Conservation (phyloP, 2,113 vertebrate genomes). For the Malurus cyaneus region DNA sequence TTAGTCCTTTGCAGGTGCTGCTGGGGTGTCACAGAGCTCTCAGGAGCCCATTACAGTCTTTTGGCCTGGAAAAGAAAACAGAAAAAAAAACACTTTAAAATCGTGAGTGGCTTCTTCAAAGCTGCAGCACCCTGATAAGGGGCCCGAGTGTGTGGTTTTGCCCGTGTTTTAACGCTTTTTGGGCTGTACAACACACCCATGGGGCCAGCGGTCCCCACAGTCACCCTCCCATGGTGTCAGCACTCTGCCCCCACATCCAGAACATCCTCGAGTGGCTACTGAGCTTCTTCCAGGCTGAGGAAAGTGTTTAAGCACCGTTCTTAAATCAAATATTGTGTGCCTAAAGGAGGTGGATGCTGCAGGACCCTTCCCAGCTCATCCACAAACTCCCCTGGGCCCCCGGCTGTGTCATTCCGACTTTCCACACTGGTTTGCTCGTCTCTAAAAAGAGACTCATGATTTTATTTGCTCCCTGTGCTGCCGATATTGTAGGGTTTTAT, state of each 20-base stretch:
- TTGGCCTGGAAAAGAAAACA: background rate
- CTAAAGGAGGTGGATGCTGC: background rate
- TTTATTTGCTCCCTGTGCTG: background rate
- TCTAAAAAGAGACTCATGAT: background rate
- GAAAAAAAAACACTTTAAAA: background rate
- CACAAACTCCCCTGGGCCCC: background rate
- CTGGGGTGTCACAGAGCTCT: background rate
- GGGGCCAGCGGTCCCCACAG: background rate
- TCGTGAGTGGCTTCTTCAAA: conserved; percentile 43
- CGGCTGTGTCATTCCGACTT: background rate
- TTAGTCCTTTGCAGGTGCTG: conserved; percentile 20
- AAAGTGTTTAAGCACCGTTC: background rate
- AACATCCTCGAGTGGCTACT: background rate
- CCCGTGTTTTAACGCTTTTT: background rate
- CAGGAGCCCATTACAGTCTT: conserved; percentile 11
- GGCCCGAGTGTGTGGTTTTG: background rate
- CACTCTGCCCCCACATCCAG: background rate
- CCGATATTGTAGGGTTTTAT: background rate
- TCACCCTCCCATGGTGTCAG: background rate
- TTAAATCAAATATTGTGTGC: background rate
- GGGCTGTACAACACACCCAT: background rate
- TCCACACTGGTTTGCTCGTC: background rate
- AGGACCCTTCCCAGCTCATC: background rate
- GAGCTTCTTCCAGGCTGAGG: background rate
- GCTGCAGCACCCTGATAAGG: background rate